A percentile compares a stretch with the other conserved stretches of the same genome.
Evolutionary conservation across 1,140 invertebrate genomes (phyloP).

Genomic region (Trypoxylus dichotomus): DNA sequence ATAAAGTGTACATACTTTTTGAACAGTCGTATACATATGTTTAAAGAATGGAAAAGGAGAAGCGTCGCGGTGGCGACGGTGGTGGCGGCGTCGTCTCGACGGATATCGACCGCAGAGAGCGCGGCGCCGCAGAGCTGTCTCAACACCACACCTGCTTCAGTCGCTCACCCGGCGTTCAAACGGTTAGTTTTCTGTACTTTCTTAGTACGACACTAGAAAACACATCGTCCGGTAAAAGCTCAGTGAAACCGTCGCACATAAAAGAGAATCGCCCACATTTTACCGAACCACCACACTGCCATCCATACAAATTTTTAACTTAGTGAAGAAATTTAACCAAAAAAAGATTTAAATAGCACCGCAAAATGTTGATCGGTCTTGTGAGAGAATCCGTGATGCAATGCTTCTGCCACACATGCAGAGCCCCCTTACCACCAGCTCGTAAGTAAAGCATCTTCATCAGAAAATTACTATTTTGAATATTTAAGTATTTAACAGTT

Average conservation of each 20-base stretch:
- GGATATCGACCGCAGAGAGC: conserved; percentile 32
- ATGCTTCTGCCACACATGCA: conserved; percentile 88
- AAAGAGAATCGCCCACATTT: neutral
- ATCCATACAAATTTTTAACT: conserved; percentile 14
- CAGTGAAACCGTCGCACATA: neutral
- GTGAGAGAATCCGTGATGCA: conserved; percentile 84
- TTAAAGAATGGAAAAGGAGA: neutral
- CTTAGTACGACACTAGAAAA: neutral
- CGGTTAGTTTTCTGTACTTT: neutral
- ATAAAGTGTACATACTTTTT: neutral
- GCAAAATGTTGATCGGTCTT: conserved; percentile 78
- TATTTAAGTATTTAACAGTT: neutral
- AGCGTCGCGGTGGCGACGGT: conserved; percentile 18
- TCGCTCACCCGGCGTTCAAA: conserved; percentile 23
- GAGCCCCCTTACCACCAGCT: conserved; percentile 72
- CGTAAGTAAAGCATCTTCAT: conserved; percentile 58
- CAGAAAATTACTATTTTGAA: neutral
- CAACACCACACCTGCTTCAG: conserved; percentile 34
- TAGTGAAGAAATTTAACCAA: conserved; percentile 3
- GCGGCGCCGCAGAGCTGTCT: conserved; percentile 31
- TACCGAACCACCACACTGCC: conserved; percentile 14
- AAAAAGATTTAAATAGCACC: conserved; percentile 34
- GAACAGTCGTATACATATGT: neutral
- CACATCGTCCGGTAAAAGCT: conserved; percentile 1
- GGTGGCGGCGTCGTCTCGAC: conserved; percentile 30